Evolutionary conservation across 2,888 invertebrate species (phyloP), one percentile per base, ranked within the genome.

Genomic region (Pyrrhosoma nymphula): DNA sequence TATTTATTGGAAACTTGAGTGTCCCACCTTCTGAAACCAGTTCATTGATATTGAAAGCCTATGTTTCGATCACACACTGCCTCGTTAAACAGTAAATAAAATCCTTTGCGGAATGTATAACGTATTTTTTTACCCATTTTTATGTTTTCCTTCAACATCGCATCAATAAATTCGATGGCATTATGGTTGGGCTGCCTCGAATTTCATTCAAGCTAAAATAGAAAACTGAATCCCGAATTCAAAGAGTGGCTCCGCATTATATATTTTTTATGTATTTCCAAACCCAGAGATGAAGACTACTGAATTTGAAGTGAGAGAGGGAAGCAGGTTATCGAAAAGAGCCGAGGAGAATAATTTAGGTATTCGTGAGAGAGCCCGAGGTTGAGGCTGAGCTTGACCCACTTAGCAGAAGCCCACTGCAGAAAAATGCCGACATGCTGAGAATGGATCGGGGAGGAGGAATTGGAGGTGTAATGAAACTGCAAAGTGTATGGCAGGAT

Each of bases 11-110:
- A 47, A 60, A 12, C 60, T 60, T 12, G 20, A 16, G 20, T 8
- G 16, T 47, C 2, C 60, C 60, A 60, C 20, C 16, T 60, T 14
- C 16, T 60, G 60, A 60, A 60, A 10, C 60, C 60, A 60, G 60
- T 60, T 60, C 60, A 60, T 60, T 12, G 20, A 60, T 60, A 60
- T 16, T 60, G 60, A 60, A 60, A 12, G 12, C 10, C 60, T 20
- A 60, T 60, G 16, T 60, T 69, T n/a, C n/a, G n/a, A n/a, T 69
- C 26, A 23, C 69, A n/a, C 26, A n/a, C 10, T 1, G n/a, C 20
- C 69, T n/a, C 69, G 69, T 69, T n/a, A n/a, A n/a, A 69, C n/a
- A n/a, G n/a, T 69, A 69, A 69, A 69, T n/a, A 69, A 69, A 47
- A 47, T 47, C 26, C 69, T n/a, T 69, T n/a, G n/a, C 6, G 69